These are phyloP conservation scores for Acanthis flammea DNA, from an alignment of 2,797 vertebrate species.

Conservation along the genomic window DNA sequence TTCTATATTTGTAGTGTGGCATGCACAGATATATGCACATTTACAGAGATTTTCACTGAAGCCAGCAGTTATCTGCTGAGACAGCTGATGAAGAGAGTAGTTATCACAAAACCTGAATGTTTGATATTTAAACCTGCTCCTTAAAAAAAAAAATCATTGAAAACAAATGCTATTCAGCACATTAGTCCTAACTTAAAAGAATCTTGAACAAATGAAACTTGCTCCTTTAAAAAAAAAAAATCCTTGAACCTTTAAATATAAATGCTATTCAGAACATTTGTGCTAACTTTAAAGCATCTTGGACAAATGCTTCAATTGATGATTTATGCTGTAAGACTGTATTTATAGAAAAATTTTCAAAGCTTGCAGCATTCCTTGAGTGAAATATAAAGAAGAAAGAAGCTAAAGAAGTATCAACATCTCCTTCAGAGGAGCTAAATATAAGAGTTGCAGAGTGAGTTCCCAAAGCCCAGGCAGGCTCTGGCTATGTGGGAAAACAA, in stretches of 20 bases:
- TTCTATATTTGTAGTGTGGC: neutral
- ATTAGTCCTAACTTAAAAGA: neutral
- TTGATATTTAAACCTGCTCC: neutral
- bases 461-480: constrained; percentile 10
- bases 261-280: neutral
- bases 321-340: neutral
- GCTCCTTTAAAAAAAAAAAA: neutral
- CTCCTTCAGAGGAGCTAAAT: constrained; percentile 43
- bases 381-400: neutral
- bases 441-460: neutral
- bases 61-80: neutral
- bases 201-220: neutral
- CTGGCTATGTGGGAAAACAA: constrained; percentile 54
- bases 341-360: neutral
- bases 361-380: neutral
- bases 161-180: neutral
- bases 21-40: neutral
- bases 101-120: neutral
- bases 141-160: neutral
- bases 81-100: neutral
- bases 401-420: neutral
- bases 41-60: neutral
- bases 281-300: neutral
- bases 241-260: neutral
- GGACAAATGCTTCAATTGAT: neutral